Evolutionary conservation across 2,113 vertebrate species (phyloP).

Genomic region (Puma concolor): DNA sequence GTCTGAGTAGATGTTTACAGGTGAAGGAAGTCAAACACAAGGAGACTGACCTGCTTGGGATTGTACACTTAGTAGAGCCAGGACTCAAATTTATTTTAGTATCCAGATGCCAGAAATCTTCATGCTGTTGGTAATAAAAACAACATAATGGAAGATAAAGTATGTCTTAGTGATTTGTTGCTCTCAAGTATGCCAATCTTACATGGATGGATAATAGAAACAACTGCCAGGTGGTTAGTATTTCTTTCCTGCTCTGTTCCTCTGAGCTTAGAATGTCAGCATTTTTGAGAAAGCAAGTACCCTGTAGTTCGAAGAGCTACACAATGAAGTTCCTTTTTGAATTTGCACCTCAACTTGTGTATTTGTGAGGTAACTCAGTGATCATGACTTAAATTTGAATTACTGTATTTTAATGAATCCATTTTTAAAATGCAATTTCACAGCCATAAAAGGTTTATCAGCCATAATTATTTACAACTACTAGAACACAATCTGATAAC

Average conservation of each 20-base stretch:
- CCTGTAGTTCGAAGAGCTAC: neutral
- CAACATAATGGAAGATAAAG: neutral
- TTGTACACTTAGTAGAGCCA: neutral
- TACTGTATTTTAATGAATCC: neutral
- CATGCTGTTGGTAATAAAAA: neutral
- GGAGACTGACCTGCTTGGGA: neutral
- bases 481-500: neutral
- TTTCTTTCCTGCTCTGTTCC: neutral
- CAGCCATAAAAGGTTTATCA: neutral
- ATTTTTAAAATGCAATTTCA: neutral
- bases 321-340: neutral
- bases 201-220: neutral
- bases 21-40: neutral
- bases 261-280: neutral
- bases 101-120: neutral
- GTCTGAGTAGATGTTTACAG: neutral
- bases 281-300: neutral
- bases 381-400: neutral
- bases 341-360: neutral
- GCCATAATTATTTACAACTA: neutral
- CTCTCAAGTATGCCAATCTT: neutral
- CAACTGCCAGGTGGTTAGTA: neutral
- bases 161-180: conserved; percentile 11
- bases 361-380: neutral
- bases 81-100: neutral